Percentiles rank a stretch among this genome's conserved stretches.
phyloP scores from a whole-genome alignment of 2,888 invertebrate species.

The Microchrysa polita region DNA sequence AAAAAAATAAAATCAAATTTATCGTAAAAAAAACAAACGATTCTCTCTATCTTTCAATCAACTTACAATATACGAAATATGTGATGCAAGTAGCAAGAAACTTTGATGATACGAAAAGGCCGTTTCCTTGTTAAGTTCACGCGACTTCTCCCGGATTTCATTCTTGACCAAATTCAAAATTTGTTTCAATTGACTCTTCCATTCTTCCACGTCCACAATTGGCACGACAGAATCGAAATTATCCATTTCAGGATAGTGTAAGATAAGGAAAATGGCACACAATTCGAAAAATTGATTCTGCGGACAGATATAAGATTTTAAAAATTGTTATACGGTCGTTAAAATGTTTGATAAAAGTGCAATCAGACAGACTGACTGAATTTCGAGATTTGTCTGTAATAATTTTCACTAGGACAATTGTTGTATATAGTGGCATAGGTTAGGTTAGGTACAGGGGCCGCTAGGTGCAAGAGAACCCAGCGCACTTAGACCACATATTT shows the following conservation, averaged over 20 bases:
- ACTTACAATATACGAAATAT: slow-evolving; percentile 57
- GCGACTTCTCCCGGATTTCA: slow-evolving; percentile 57
- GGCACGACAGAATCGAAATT: slow-evolving; percentile 56
- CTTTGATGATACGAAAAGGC: slow-evolving; percentile 53
- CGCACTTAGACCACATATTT: too few relatives aligned
- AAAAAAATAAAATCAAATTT: too few relatives aligned
- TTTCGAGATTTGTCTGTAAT: too few relatives aligned
- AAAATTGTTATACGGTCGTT: too few relatives aligned
- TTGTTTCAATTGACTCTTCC: slow-evolving; percentile 56
- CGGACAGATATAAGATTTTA: slow-evolving; percentile 25
- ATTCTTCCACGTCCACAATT: slow-evolving; percentile 54
- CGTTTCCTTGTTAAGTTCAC: slow-evolving; percentile 52
- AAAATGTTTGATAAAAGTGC: too few relatives aligned
- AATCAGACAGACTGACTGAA: too few relatives aligned
- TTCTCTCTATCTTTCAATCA: too few relatives aligned
- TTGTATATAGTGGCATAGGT: too few relatives aligned
- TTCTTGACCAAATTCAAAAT: slow-evolving; percentile 55
- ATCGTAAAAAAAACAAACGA: too few relatives aligned
- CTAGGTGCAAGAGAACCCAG: too few relatives aligned
- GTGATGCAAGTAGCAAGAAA: slow-evolving; percentile 58
- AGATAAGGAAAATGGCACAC: slow-evolving; percentile 54
- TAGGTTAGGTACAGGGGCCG: too few relatives aligned
- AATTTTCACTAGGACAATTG: too few relatives aligned
- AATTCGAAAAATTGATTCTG: slow-evolving; percentile 56
- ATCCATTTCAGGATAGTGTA: slow-evolving; percentile 58